Evolutionary conservation across 2,888 invertebrate species (phyloP), one percentile per base, ranked within the genome.

Genomic region (Hemistola chrysoprasaria): DNA sequence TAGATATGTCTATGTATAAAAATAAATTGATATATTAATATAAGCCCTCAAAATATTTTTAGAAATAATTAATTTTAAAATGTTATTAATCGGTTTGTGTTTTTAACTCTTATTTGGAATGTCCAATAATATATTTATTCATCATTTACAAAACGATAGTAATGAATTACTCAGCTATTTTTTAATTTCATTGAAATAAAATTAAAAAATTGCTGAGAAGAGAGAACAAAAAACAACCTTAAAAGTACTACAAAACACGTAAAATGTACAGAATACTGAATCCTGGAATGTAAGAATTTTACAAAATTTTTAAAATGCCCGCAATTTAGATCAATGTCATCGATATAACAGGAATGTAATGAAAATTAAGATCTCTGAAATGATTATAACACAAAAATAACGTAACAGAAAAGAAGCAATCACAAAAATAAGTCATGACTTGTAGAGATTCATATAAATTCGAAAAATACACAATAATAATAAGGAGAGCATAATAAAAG

Each of bases 221-320:
- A n/a, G n/a, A 3, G 16, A 16, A 3, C 16, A 16, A 16, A 16
- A 16, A 16, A 16, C 16, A 4, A n/a, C n/a, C 16, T 16, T 16
- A 16, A 16, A 16, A 2, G 2, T 16, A 16, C 16, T 16, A 16
- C 16, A 16, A 55, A 52, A 40, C 53, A 41, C 26, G 50, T 40
- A 51, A n/a, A n/a, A n/a, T 45, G 44, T 39, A 50, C 59, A 59
- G 54, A 62, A 65, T 69, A 71, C 61, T 65, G 63, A 61, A 62
- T 53, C 60, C 56, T 75, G 75, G 75, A 75, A 75, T 75, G 75
- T 75, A 48, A 59, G 56, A 56, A 61, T 58, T 56, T 51, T 34
- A 32, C 27, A 51, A 36, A 47, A 52, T 32, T 53, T 40, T 30
- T 27, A 20, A 35, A 54, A 51, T 38, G 47, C 47, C 43, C 46